Base-by-base conservation (phyloP, 2,888 invertebrate genomes). In the Dynastes grantii region DNA sequence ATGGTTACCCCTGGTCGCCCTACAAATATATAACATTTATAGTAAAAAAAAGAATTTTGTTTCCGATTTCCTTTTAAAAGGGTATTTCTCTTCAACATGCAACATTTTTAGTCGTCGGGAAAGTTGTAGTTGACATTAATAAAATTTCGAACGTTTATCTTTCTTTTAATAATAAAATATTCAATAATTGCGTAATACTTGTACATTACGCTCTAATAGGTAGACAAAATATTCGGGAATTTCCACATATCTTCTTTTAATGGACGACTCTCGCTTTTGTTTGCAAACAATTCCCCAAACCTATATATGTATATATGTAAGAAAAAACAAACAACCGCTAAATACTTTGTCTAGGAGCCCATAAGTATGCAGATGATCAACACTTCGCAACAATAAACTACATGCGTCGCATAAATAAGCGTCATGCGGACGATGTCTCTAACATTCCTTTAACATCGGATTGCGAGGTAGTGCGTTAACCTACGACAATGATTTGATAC, bases 401-500 rank as follows among this genome's bases (percentile, higher is more conserved):
- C 32, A 70, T 70, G 70, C 53, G 70, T 70, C 27, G 70, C 51
- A 70, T 70, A 70, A 70, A 70, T 70, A 64, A 64, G 22, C 22
- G 55, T 65, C 40, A 37, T 40, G 40, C 37, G 65, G 13, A 13
- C 65, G 16, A 45, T 45, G 45, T 45, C 16, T 40, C 37, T 65
- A 32, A 37, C 32, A 65, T 65, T 16, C 65, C n/a, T 65, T 55
- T 65, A n/a, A 65, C 16, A 40, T 63, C 13, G 22, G 32, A 13
- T 32, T 27, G 2, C 3, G 37, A 13, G 64, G 29, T 37, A 0
- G 64, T 65, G 29, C 64, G 37, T 65, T 63, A 63, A 63, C 32
- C 63, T 63, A 63, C 63, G 63, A 22, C 32, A 63, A 63, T 9
- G 9, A 63, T 63, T 63, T 6, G 32, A 63, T 63, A 45, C 45